Evolutionary conservation across 1,140 invertebrate species (phyloP).

Genomic region (Acromyrmex heyeri): DNA sequence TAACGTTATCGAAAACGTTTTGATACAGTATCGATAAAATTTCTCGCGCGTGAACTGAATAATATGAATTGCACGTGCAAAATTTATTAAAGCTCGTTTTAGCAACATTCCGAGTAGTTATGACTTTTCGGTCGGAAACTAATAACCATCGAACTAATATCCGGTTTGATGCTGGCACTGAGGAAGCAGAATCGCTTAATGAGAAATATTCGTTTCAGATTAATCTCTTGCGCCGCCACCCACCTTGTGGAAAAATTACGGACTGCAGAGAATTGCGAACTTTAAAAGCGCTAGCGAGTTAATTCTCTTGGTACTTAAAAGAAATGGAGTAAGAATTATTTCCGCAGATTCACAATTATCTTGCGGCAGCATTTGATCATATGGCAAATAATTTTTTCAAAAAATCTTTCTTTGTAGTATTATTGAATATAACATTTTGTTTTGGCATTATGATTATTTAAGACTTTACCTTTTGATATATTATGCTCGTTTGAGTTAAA

Average conservation of each 20-base stretch:
- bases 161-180: slow-evolving; percentile 23
- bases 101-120: background rate
- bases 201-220: slow-evolving; percentile 59
- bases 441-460: background rate
- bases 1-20: slow-evolving; percentile 27
- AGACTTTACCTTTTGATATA: background rate
- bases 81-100: slow-evolving; percentile 41
- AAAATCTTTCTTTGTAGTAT: background rate
- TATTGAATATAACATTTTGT: background rate
- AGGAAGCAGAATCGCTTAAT: slow-evolving; percentile 48
- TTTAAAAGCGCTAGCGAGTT: slow-evolving; percentile 15
- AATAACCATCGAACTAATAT: slow-evolving; percentile 56
- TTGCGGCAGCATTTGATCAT: background rate
- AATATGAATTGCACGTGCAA: slow-evolving; percentile 20
- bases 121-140: slow-evolving; percentile 37
- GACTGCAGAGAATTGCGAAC: slow-evolving; percentile 25
- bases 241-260: slow-evolving; percentile 44
- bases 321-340: slow-evolving; percentile 5
- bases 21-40: slow-evolving; percentile 16
- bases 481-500: background rate
- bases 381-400: background rate
- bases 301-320: background rate
- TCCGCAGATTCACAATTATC: background rate
- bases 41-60: slow-evolving; percentile 3
- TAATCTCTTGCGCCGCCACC: slow-evolving; percentile 47